Percentiles rank a stretch among this genome's conserved stretches.
Evolutionary conservation across 2,888 invertebrate genomes (phyloP).

Genomic region (Xestia rhomboidea): DNA sequence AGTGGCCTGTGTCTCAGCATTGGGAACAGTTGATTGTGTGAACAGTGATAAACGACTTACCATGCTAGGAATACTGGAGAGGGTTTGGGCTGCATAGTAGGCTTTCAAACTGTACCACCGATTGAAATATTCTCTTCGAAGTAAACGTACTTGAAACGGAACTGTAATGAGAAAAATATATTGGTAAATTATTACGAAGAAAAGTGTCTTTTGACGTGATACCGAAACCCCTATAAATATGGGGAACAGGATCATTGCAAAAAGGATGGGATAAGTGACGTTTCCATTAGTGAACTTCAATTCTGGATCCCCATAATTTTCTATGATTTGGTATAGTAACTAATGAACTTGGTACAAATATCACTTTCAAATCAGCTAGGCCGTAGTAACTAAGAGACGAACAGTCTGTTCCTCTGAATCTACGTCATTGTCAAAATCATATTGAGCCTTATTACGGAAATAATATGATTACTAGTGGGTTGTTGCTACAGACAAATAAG

Average conservation of each 20-base stretch:
- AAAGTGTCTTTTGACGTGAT: neutral
- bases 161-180: constrained; percentile 81
- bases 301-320: constrained; percentile 7
- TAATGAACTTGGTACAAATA: neutral
- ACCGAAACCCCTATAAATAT: neutral
- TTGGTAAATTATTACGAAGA: neutral
- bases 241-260: neutral
- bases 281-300: neutral
- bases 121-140: constrained; percentile 92
- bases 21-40: neutral
- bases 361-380: neutral
- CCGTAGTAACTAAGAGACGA: neutral
- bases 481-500: neutral
- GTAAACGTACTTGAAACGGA: constrained; percentile 91
- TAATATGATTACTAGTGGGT: neutral
- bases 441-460: neutral
- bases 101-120: constrained; percentile 92
- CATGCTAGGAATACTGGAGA: constrained; percentile 90
- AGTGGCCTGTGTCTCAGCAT: neutral
- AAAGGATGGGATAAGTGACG: neutral
- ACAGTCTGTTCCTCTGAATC: neutral
- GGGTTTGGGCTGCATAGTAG: constrained; percentile 90
- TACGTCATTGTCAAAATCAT: neutral
- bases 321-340: neutral
- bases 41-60: constrained; percentile 79